Evolutionary conservation across 1,140 invertebrate genomes (phyloP).

Genomic region (Drosophila tristis): DNA sequence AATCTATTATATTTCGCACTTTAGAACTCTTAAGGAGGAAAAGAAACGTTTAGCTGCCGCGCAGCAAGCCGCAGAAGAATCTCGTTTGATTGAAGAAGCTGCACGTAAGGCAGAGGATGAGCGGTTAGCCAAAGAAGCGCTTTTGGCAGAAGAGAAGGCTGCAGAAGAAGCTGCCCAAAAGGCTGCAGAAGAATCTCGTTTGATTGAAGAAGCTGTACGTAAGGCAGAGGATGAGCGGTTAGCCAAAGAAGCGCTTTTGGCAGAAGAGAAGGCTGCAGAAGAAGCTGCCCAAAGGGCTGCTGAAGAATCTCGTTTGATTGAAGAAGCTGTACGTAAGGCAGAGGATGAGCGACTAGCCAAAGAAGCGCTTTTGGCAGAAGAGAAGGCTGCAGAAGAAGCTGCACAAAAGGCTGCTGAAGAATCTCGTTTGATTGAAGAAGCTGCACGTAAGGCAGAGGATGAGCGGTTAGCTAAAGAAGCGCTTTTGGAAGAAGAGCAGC

Average conservation of each 20-base stretch:
- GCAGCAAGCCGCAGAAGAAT: constrained; percentile 80
- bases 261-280: constrained; percentile 7
- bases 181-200: constrained; percentile 70
- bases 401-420: constrained; percentile 76
- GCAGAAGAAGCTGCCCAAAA: constrained; percentile 85
- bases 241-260: constrained; percentile 41
- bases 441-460: constrained; percentile 79
- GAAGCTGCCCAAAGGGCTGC: constrained; percentile 43
- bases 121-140: constrained; percentile 72
- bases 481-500: constrained; percentile 86
- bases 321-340: constrained; percentile 84
- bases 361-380: constrained; percentile 84
- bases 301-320: constrained; percentile 35
- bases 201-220: constrained; percentile 43
- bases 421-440: constrained; percentile 82
- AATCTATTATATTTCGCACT: not conserved
- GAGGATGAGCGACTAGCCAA: constrained; percentile 37
- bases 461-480: constrained; percentile 85
- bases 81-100: constrained; percentile 11
- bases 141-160: constrained; percentile 84
- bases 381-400: constrained; percentile 84
- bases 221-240: constrained; percentile 83
- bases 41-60: constrained; percentile 55
- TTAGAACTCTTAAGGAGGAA: constrained; percentile 55
- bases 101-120: constrained; percentile 84